phyloP scores from a whole-genome alignment of 2,113 vertebrate genomes.

The Tenrec ecaudatus region DNA sequence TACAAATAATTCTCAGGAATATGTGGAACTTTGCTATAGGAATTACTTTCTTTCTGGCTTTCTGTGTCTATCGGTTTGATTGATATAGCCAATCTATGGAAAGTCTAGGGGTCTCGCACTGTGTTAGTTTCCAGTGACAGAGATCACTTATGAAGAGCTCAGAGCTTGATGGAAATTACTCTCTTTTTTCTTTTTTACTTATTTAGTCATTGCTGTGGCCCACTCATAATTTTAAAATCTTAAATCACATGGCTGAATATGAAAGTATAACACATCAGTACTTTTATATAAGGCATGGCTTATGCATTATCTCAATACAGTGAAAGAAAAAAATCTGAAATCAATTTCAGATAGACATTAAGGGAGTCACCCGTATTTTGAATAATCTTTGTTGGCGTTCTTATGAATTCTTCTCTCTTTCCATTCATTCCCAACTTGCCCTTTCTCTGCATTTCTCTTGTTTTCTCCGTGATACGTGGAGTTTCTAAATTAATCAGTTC shows the following conservation, averaged over 20 bases:
- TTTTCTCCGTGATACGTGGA: fast-evolving
- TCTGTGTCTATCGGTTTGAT: background rate
- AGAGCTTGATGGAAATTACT: background rate
- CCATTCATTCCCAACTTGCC: too few relatives aligned
- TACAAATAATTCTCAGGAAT: too few relatives aligned
- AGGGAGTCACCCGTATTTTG: background rate
- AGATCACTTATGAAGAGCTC: background rate
- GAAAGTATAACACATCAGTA: background rate
- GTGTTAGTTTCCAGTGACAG: background rate
- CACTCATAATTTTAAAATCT: background rate
- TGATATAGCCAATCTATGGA: too few relatives aligned
- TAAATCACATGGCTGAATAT: background rate
- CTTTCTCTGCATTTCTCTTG: background rate
- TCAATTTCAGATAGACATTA: background rate
- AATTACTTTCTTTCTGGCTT: background rate
- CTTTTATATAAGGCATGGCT: background rate
- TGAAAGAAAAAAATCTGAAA: background rate
- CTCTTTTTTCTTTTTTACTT: background rate
- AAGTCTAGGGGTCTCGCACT: background rate
- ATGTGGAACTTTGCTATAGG: fast-evolving
- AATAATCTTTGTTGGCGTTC: background rate
- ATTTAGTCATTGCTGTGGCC: background rate
- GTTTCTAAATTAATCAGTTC: fast-evolving
- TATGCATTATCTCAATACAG: fast-evolving
- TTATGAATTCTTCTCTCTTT: background rate